A percentile compares a stretch with the other conserved stretches of the same genome.
Conservation (phyloP, 2,113 vertebrate species). For the Tachysurus vachellii region DNA sequence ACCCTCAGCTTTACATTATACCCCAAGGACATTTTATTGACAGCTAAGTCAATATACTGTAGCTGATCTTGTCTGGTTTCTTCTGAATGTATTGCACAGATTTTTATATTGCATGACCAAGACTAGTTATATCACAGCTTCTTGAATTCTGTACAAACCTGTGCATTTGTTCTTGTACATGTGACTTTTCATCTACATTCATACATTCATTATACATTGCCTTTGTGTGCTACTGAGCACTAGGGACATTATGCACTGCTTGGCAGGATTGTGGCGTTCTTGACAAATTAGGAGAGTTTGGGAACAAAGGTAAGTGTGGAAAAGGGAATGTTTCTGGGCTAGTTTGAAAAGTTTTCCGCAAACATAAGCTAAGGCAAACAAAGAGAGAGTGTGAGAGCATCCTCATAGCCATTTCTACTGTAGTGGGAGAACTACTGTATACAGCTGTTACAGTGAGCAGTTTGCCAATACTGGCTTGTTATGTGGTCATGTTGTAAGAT, state of each 20-base stretch:
- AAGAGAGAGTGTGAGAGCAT: not conserved
- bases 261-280: not conserved
- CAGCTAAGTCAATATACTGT: not conserved
- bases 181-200: not conserved
- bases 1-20: not conserved
- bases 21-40: not conserved
- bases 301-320: no score
- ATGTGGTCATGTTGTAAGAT: not conserved
- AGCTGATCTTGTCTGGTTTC: not conserved
- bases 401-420: not conserved
- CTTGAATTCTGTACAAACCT: not conserved
- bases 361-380: no score
- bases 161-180: not conserved
- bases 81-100: not conserved
- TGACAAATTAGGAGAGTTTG: no score
- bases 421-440: not conserved
- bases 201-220: not conserved
- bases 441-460: not conserved
- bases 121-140: not conserved
- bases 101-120: not conserved
- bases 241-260: not conserved
- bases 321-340: no score
- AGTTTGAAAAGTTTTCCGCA: not conserved
- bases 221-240: not conserved
- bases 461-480: not conserved